Base-by-base conservation (phyloP, 2,797 vertebrate species). In the Tragelaphus eurycerus region DNA sequence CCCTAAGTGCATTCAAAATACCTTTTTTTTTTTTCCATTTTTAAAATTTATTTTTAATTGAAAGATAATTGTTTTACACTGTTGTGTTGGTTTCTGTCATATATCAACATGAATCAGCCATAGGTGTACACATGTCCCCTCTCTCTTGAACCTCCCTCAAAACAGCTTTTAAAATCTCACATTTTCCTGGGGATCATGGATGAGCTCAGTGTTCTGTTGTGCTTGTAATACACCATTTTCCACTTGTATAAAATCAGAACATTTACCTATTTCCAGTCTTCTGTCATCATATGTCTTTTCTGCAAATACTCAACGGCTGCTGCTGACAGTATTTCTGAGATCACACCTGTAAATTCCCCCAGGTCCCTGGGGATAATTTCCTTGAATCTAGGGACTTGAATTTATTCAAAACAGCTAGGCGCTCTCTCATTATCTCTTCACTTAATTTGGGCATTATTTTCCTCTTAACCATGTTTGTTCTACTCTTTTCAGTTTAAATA, bases 391-490 rank as follows among this genome's bases (percentile, higher is more conserved):
- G 19, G 54, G 27, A 52, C 83, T 90, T 86, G 59, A 96, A 93
- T 92, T 90, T 93, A 96, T 94, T 97, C 55, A 85, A 87, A 97
- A 92, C 95, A 97, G 88, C 74, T 23, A 89, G 92, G 57, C 9
- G 55, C 79, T 86, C 97, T 96, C 79, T 84, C 76, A 57, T 90
- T 59, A 52, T 88, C 93, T 97, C 90, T 91, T 97, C 83, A 92
- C 64, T 94, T 95, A 95, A 95, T 96, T 97, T 81, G 67, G 93
- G 88, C 71, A 76, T 93, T 84, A 96, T 96, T 97, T 97, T 54
- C 89, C 90, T 97, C 96, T 97, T 93, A 97, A 57, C 62, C 34
- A 11, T 98, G 92, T 98, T 97, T 97, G 86, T 57, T 91, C 94
- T 87, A 71, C 89, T 91, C 67, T 93, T 94, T 84, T 88, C 79